A percentile compares a stretch with the other conserved stretches of the same genome.
Evolutionary conservation across 2,888 invertebrate species (phyloP).

Genomic region (Drosophila picticornis): DNA sequence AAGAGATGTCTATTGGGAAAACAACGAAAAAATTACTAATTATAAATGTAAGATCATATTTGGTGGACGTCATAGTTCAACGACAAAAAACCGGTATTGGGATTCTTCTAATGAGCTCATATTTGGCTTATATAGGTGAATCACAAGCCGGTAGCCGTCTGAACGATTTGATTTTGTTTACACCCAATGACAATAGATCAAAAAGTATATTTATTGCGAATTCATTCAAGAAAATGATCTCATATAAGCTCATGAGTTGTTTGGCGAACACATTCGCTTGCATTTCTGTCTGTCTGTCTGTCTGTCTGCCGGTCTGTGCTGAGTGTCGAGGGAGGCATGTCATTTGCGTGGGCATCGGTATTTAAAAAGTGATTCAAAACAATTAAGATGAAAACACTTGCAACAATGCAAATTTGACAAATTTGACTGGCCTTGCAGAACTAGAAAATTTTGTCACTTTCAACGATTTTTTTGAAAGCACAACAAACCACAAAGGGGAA

Average conservation of each 20-base stretch:
- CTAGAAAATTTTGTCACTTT: conserved; percentile 15
- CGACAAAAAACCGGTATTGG: conserved; percentile 38
- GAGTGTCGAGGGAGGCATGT: conserved; percentile 19
- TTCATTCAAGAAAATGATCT: conserved; percentile 38
- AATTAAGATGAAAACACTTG: conserved; percentile 51
- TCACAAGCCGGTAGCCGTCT: conserved; percentile 54
- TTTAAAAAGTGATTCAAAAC: conserved; percentile 61
- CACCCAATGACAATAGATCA: conserved; percentile 53
- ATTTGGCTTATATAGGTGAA: conserved; percentile 37
- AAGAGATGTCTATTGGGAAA: conserved; percentile 20
- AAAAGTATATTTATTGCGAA: conserved; percentile 35
- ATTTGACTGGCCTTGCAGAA: conserved; percentile 43
- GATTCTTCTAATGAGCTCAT: conserved; percentile 58
- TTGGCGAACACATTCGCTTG: conserved; percentile 34
- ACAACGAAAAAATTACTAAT: conserved; percentile 16
- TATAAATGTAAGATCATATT: conserved; percentile 20
- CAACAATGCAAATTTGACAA: conserved; percentile 30
- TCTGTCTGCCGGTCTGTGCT: neutral
- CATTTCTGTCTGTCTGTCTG: conserved; percentile 32
- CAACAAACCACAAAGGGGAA: conserved; percentile 21
- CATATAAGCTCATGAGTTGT: conserved; percentile 40
- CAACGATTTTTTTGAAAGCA: conserved; percentile 6
- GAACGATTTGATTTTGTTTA: conserved; percentile 49
- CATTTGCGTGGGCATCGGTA: conserved; percentile 37
- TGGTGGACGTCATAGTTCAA: conserved; percentile 55